Evolutionary conservation across 2,113 vertebrate species (phyloP).

Genomic region (Struthidea cinerea): DNA sequence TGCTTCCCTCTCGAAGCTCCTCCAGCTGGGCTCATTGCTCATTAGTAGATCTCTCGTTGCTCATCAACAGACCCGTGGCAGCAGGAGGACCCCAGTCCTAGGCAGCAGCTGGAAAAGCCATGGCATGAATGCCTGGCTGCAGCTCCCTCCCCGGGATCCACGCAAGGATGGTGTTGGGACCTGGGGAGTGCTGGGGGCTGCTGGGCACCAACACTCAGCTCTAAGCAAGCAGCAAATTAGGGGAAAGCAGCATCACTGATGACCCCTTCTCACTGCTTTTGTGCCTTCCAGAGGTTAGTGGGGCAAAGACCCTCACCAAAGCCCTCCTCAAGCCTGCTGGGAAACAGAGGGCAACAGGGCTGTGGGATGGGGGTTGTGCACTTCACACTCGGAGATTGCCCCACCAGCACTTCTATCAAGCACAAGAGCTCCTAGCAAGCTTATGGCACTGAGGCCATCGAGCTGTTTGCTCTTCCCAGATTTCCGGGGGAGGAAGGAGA

Average conservation of each 20-base stretch:
- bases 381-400: background rate
- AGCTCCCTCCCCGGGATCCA: background rate
- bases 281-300: background rate
- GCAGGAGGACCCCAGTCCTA: background rate
- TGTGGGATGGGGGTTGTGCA: background rate
- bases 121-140: accelerated
- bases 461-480: background rate
- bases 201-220: background rate
- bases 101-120: background rate
- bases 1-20: accelerated
- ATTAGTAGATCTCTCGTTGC: background rate
- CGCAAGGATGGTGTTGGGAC: accelerated
- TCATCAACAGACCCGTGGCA: background rate
- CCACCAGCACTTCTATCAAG: background rate
- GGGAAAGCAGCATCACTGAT: accelerated
- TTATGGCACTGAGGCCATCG: accelerated
- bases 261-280: background rate
- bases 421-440: background rate
- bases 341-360: background rate
- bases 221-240: background rate
- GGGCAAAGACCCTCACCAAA: background rate
- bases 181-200: accelerated
- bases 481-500: background rate
- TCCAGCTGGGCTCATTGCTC: background rate
- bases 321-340: accelerated